Evolutionary conservation across 1,140 invertebrate species (phyloP), one percentile per base, ranked within the genome.

Genomic region (Papilio polytes): DNA sequence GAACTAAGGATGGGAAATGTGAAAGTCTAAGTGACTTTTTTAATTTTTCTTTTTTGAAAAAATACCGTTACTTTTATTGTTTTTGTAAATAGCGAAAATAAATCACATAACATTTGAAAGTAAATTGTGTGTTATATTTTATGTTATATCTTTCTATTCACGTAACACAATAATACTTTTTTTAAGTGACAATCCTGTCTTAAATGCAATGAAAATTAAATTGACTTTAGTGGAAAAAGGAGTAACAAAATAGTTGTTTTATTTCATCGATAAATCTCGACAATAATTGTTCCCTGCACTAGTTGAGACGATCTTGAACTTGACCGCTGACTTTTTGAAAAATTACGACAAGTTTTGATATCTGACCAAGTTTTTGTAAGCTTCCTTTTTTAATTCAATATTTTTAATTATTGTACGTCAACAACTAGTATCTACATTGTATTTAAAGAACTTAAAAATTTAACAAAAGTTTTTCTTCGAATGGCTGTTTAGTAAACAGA

Each of bases 1-100:
- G 13, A 46, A 66, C 18, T 66, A 87, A 85, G 85, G 87, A 88
- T 87, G 86, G 46, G 81, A 85, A 85, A 86, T 86, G 86, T 86
- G 88, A 89, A 91, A 91, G 89, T 89, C 36, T 74, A 70, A 73
- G 36, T 79, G 78, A 74, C 81, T 81, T 70, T 70, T 70, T 70
- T 18, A 70, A 70, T 70, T 70, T 70, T 70, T 70, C 22, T 31
- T 70, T 31, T 70, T 70, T 26, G 26, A 70, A 31, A n/a, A 31
- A 31, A 70, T 12, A 13, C 22, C 63, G 8, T 70, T 70, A 31
- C 63, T 70, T 70, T 31, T 70, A 70, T 70, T 31, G 63, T 70
- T 70, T 63, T 63, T 63, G 18, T 13, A 26, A 70, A 70, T 70
- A 70, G 26, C 36, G 10, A 31, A 70, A 70, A 36, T 70, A 36